These are phyloP conservation scores for Potorous gilbertii DNA, from an alignment of 2,797 vertebrate species.

Conservation along the genomic window DNA sequence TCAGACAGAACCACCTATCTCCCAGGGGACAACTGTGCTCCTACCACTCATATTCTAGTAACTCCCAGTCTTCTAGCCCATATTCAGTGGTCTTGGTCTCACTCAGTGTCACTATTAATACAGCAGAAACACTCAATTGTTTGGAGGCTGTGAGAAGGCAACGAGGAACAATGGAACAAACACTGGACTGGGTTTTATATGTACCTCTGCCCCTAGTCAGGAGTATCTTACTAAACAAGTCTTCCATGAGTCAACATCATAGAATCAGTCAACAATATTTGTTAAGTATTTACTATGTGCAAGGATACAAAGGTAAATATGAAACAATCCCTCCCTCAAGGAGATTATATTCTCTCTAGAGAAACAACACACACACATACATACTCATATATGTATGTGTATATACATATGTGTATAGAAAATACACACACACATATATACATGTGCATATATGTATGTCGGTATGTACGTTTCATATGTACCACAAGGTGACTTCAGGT, in stretches of 20 bases:
- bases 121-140: neutral
- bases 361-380: neutral
- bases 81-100: neutral
- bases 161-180: neutral
- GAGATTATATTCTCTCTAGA: neutral
- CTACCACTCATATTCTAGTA: neutral
- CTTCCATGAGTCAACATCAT: neutral
- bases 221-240: neutral
- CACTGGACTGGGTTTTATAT: neutral
- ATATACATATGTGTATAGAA: too few relatives aligned
- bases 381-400: too few relatives aligned
- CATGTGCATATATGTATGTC: accelerated
- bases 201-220: neutral
- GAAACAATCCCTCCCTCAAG: neutral
- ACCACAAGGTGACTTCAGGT: neutral
- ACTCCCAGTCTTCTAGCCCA: neutral
- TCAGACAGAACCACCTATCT: neutral
- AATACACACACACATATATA: neutral
- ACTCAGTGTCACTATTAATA: neutral
- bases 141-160: neutral
- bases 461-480: neutral
- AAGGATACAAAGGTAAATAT: neutral
- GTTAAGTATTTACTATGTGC: neutral
- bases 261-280: neutral
- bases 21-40: neutral